Base-by-base conservation (phyloP, 2,888 invertebrate genomes). In the Cryptophagus acutangulus region DNA sequence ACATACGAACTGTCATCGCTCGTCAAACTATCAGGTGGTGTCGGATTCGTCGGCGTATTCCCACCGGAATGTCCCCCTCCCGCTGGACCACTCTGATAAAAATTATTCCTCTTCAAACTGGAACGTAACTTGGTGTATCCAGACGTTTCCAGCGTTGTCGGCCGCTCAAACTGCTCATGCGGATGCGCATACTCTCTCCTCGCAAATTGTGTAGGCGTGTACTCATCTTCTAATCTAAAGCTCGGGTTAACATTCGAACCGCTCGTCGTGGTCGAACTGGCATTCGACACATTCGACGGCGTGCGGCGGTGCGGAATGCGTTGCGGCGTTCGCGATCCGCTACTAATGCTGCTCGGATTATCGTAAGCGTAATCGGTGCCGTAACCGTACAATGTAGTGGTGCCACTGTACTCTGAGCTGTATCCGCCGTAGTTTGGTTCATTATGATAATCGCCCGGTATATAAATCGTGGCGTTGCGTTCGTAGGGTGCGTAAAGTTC, bases 1-100 rank as follows among this genome's bases (percentile, higher is more conserved):
- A 88, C 81, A 66, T 90, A 92, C 29, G 88, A 88, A 59, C 87
- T 87, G 61, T 90, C 91, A 15, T 92, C 92, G 58, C 88, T 87
- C 1, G 87, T 84, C 43, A 88, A 62, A 50, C 87, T 87, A 57
- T 89, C 90, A 0, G 89, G 88, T 0, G 90, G 89, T 3, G 90
- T 88, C 1, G 86, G 85, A 65, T 87, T 86, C 0, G 87, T 86
- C 12, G 88, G 87, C 1, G 87, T 87, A 10, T 71, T 72, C 2
- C 79, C 82, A 0, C 81, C 80, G 0, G 81, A 79, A 46, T 71
- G 74, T n/a, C n/a, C n/a, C n/a, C n/a, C n/a, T n/a, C n/a, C n/a
- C n/a, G n/a, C n/a, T 26, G 61, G 67, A 49, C 72, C 71, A 3
- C 49, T 46, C 29, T 48, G 34, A 38, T 72, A 62, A 54, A 73